Base-by-base conservation (phyloP, 2,113 vertebrate genomes). In the Mionectes macconnelli region DNA sequence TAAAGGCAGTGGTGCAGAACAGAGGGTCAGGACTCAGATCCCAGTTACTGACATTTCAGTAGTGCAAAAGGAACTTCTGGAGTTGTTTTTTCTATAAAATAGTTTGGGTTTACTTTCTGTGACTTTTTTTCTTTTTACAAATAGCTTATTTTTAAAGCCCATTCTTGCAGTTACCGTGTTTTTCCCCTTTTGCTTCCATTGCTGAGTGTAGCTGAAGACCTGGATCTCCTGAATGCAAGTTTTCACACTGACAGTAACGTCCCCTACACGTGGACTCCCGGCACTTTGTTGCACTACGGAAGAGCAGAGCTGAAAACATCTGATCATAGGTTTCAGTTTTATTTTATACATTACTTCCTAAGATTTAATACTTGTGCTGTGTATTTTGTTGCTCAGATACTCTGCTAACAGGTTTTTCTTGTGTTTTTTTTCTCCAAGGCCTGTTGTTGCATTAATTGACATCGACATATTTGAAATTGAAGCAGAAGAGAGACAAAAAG, bases 221-320 rank as follows among this genome's bases (percentile, higher is more conserved):
- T 99, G 96, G 99, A 99, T 94, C 98, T 99, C 67, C 98, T 99
- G 8, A 99, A 99, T 49, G 98, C 98, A 10, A 97, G 98, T 79
- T 98, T 98, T 73, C 98, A 98, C 12, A 97, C 93, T 84, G 99
- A 99, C 83, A 98, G 98, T 30, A 98, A 99, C 53, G 91, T 98
- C 40, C 96, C 98, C 37, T 96, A 98, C n/a, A 98, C 98, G 0
- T 99, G 99, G 99, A 99, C 96, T 75, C 98, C 99, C 67, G 99
- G 99, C 57, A 98, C 97, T 49, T 97, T 99, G 90, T 98, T 99
- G 94, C 99, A 99, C 95, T 99, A 99, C 0, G 98, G 99, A 96
- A 98, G 99, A 93, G 99, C 99, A 16, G 99, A 99, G 96, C 98
- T 99, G 20, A 99, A 99, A 97, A 99, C 99, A 22, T 99, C 99